Evolutionary conservation across 2,797 vertebrate species (phyloP), one percentile per base, ranked within the genome.

Genomic region (Phrynocephalus guinanensis): DNA sequence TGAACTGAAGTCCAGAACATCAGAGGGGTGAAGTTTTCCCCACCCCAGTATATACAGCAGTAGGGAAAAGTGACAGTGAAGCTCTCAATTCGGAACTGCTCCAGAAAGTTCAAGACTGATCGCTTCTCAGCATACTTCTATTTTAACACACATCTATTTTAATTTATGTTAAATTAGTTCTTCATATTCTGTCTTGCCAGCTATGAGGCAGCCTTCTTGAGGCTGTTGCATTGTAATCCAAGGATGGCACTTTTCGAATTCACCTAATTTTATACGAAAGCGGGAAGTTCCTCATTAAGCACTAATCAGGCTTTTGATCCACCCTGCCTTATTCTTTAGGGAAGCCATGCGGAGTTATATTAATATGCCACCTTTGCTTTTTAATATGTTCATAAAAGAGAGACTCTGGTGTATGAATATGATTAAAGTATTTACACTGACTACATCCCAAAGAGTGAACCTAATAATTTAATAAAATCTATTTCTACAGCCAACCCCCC

Each of bases 231-330:
- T n/a, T 56, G 73, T 87, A 82, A 84, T 76, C 73, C 86, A 86
- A 94, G 79, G 24, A 9, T 66, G 48, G 48, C 22, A 86, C 56
- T 90, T 85, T 84, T 20, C 81, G 86, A 94, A 94, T 93, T 89
- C 89, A 52, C 66, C 81, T 91, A 79, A 91, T 91, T 93, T 93
- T 91, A 91, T 91, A 92, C 87, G 87, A 82, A 77, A 90, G 91
- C 88, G 80, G 88, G 89, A 91, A 93, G 79, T 90, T 94, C 60
- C 56, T 93, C 86, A 91, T 93, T 93, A 92, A 84, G 70, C 44
- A 80, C 50, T 90, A 91, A 87, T 90, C 86, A 92, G 86, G 85
- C 28, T 80, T 90, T 87, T 87, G 91, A 89, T 94, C 85, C 63
- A 76, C 86, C 79, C 84, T 33, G 0, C 0, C 44, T 91, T 76